phyloP scores from a whole-genome alignment of 2,888 invertebrate species.

The Theretra japonica region DNA sequence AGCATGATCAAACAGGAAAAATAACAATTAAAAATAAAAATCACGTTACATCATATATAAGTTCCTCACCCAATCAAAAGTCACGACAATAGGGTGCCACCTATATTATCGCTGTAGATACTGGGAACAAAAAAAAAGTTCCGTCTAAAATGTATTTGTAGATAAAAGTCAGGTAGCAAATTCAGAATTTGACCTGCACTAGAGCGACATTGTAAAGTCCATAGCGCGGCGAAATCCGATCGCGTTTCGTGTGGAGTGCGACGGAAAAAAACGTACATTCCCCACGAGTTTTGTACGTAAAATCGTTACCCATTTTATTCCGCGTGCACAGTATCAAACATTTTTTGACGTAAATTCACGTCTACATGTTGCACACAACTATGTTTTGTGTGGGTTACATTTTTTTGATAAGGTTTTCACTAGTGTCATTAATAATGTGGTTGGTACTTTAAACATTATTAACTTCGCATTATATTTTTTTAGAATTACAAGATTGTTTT shows the following conservation, averaged over 20 bases:
- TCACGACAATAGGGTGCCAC: no score
- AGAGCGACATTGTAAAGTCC: not conserved
- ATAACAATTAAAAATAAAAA: no score
- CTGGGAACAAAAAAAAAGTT: no score
- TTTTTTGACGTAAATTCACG: not conserved
- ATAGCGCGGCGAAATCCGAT: not conserved
- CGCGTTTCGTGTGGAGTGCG: not conserved
- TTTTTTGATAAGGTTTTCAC: not conserved
- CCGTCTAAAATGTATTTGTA: no score
- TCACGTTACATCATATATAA: no score
- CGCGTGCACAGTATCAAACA: not conserved
- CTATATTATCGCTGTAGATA: no score
- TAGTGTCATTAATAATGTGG: no score
- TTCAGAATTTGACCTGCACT: not conserved
- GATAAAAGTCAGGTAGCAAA: not conserved
- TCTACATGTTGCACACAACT: not conserved
- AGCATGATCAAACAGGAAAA: no score
- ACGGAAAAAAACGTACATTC: not conserved
- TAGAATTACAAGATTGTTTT: no score
- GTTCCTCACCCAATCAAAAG: no score
- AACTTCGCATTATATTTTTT: no score
- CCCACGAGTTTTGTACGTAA: not conserved
- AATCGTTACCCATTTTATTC: conserved; percentile 4
- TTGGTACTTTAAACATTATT: no score
- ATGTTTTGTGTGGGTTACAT: not conserved